phyloP scores from a whole-genome alignment of 2,113 vertebrate genomes.

The Corapipo altera region DNA sequence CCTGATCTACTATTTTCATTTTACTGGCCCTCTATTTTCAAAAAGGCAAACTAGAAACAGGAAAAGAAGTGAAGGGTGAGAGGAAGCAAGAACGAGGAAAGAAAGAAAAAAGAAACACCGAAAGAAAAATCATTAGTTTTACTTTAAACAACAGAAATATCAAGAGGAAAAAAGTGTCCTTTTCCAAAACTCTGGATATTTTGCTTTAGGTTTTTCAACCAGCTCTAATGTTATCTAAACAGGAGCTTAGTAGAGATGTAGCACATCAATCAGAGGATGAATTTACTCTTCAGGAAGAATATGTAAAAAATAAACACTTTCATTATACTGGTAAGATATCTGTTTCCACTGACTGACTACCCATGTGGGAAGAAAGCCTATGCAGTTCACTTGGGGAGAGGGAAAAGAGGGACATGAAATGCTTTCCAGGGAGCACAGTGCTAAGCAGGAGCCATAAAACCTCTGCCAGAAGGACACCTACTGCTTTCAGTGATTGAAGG shows the following conservation, averaged over 20 bases:
- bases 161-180: not conserved
- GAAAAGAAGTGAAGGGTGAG: not conserved
- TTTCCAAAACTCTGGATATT: not conserved
- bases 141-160: not conserved
- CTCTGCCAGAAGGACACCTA: not conserved
- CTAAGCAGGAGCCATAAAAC: not conserved
- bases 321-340: not conserved
- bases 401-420: not conserved
- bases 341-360: not conserved
- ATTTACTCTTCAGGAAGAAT: not conserved
- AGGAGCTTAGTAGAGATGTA: not conserved
- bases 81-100: not conserved
- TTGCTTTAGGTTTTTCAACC: not conserved
- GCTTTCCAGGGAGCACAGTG: not conserved
- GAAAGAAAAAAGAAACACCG: not conserved
- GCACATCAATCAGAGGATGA: not conserved
- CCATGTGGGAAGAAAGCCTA: not conserved
- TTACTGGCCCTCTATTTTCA: not conserved
- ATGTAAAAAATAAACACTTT: not conserved
- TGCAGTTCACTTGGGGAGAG: not conserved
- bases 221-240: not conserved
- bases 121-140: not conserved
- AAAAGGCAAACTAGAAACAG: not conserved
- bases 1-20: not conserved
- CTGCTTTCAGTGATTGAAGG: conserved; percentile 8